Evolutionary conservation across 2,797 vertebrate genomes (phyloP).

Genomic region (Spondyliosoma cantharus): DNA sequence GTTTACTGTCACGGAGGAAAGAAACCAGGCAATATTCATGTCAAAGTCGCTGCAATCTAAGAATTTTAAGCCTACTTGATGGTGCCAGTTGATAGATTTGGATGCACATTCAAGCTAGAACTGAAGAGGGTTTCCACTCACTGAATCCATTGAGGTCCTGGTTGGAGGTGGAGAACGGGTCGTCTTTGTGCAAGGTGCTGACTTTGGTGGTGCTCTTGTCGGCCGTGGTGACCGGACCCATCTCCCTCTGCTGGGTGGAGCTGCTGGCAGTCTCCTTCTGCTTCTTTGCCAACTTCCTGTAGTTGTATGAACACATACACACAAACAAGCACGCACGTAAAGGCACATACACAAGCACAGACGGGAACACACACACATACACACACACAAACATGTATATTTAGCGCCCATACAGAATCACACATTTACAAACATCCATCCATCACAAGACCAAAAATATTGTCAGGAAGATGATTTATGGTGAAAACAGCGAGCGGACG

Average conservation of each 20-base stretch:
- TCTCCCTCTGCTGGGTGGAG: constrained; percentile 93
- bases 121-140: constrained; percentile 77
- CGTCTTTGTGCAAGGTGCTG: constrained; percentile 92
- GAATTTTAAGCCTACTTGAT: not conserved
- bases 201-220: constrained; percentile 94
- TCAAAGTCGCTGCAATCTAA: too few relatives aligned
- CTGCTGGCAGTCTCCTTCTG: constrained; percentile 97
- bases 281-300: constrained; percentile 98
- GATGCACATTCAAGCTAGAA: not conserved
- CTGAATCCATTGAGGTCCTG: constrained; percentile 97
- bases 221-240: constrained; percentile 91
- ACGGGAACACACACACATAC: not conserved
- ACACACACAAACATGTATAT: not conserved
- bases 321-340: not conserved
- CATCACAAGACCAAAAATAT: not conserved
- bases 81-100: not conserved
- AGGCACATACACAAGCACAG: not conserved
- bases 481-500: not conserved
- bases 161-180: constrained; percentile 95
- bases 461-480: constrained; percentile 3
- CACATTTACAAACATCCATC: constrained; percentile 1
- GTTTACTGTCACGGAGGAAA: too few relatives aligned
- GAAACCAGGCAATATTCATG: too few relatives aligned
- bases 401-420: not conserved
- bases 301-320: not conserved